Percentiles rank a stretch among this genome's conserved stretches.
These are phyloP conservation scores for Aplidium turbinatum DNA, from an alignment of 23 tunicate genomes.

Conservation along the genomic window DNA sequence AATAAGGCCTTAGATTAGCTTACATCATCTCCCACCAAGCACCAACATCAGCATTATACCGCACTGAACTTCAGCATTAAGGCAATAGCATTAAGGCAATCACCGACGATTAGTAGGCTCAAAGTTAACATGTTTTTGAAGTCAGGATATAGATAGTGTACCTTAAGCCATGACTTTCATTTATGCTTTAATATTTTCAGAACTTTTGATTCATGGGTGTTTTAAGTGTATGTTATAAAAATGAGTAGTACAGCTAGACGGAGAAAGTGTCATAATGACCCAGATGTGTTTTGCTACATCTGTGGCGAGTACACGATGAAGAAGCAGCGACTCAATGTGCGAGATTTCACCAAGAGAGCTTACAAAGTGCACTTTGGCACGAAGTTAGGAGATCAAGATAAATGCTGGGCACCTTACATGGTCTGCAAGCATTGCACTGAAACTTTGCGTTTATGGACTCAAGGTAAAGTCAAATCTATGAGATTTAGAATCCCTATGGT, in stretches of 20 bases:
- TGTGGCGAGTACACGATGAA: constrained; percentile 22
- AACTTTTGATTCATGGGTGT: too few species aligned
- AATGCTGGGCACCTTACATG: constrained; percentile 37
- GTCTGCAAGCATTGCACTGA: constrained; percentile 36
- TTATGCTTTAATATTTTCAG: too few species aligned
- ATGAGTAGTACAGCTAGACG: constrained; percentile 26
- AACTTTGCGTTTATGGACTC: constrained; percentile 30
- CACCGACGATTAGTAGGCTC: too few species aligned
- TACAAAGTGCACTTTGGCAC: constrained; percentile 36
- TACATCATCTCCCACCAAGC: too few species aligned
- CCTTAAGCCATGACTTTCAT: too few species aligned
- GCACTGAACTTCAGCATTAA: too few species aligned
- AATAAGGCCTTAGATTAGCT: too few species aligned
- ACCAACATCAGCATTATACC: too few species aligned
- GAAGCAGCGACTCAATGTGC: constrained; percentile 11
- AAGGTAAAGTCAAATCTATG: constrained; percentile 31
- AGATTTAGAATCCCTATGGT: constrained; percentile 30
- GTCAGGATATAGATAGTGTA: too few species aligned
- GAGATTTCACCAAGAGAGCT: constrained; percentile 26
- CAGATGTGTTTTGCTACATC: constrained; percentile 44
- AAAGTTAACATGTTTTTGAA: too few species aligned
- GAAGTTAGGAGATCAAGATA: constrained; percentile 37
- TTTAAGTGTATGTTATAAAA: too few species aligned
- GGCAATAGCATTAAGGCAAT: too few species aligned
- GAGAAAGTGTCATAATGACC: constrained; percentile 8